Base-by-base conservation (phyloP, 2,797 vertebrate species). In the Gallinago stenura region DNA sequence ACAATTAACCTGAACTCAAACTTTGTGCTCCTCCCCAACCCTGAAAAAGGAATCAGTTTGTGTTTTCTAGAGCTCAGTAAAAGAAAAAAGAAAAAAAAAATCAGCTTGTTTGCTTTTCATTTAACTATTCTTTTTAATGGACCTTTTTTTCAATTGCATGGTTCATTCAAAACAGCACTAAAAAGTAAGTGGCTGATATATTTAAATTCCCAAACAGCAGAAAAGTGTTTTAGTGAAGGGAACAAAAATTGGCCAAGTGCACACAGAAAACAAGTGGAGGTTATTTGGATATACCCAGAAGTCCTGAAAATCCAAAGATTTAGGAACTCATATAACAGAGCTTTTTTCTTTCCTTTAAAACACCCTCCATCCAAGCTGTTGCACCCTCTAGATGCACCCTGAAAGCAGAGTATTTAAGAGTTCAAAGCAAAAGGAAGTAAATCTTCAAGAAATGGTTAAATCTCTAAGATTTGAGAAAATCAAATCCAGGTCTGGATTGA, bases 1-100 rank as follows among this genome's bases (percentile, higher is more conserved):
- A 86, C 41, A 78, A 61, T 66, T 91, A 86, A 91, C 73, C 66
- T 93, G 89, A 80, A 83, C n/a, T 70, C 80, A 69, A 87, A 48
- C 25, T 65, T 35, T 33, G 28, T 68, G 46, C 61, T 82, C 37
- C 60, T 46, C 91, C 58, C 76, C 62, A 82, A 2, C 5, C 48
- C 53, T 77, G 43, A 51, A 61, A 76, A 84, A 73, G 5, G 21
- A 91, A 90, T 56, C 37, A 7, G 8, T 35, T 66, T 68, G 7
- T 17, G 39, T 39, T 48, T 95, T 72, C 77, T 57, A 51, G 13
- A 57, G 25, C 20, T 65, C 12, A 17, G 16, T 12, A 31, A 65
- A 69, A 75, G 16, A 57, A 57, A 46, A 76, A 48, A 37, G 37
- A 76, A 43, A 26, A 2, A 46, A 76, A 46, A 79, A 48, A 26